Evolutionary conservation across 2,888 invertebrate species (phyloP), one percentile per base, ranked within the genome.

Genomic region (Latheticus oryzae): DNA sequence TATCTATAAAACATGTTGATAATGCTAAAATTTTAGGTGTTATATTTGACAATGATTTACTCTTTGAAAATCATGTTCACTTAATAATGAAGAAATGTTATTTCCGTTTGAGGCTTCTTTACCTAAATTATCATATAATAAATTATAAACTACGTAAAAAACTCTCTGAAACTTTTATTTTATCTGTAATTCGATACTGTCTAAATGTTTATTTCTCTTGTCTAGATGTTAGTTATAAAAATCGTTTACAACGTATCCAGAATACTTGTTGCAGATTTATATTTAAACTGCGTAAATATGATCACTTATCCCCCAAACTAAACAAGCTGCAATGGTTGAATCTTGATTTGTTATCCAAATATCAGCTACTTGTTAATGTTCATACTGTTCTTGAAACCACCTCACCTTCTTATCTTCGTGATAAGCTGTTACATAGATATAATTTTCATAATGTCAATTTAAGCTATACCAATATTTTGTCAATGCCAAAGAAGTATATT

Each of bases 1-100:
- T 33, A 5, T 33, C 33, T 16, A 33, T 33, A 3, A 26, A 26
- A 26, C 26, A 26, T 33, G 33, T 33, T 5, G 33, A 33, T 15
- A 33, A 5, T 33, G 11, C 16, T 12, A 33, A 33, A 33, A 33
- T 33, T 33, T 16, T 33, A 16, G 33, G 33, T 3, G 13, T 16
- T 3, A 33, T 33, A 13, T 16, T 33, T 33, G 33, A 33, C 33
- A 16, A 33, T 7, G n/a, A 33, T 33, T 15, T 33, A 7, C 16
- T 12, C 30, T 30, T 30, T 9, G 11, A 12, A 30, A 12, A 30
- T 2, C 30, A 30, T 30, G 13, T 30, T 11, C 9, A 33, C n/a
- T 16, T 33, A 33, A 12, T 33, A 15, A 12, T 13, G 5, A 33
- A 33, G 13, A 33, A 33, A 33, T 26, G 26, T 28, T 28, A 28